Conservation (phyloP, 2,113 vertebrate genomes). For the Nycticebus coucang region DNA sequence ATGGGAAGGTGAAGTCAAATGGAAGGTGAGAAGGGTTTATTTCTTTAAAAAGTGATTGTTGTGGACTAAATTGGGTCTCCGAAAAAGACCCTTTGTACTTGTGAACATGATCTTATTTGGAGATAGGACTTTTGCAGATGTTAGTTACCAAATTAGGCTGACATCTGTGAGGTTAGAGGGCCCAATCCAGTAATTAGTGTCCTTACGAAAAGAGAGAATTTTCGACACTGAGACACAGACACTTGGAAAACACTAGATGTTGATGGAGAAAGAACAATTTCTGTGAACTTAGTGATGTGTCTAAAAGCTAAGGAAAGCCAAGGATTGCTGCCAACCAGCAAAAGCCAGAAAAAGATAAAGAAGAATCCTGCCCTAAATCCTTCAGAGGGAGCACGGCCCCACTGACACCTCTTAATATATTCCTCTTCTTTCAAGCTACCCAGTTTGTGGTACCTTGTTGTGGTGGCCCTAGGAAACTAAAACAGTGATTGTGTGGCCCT, state of each 20-base stretch:
- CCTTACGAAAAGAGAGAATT: not conserved
- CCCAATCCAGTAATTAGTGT: not conserved
- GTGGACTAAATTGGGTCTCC: not conserved
- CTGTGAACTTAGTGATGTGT: too few relatives aligned
- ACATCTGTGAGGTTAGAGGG: not conserved
- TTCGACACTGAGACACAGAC: not conserved
- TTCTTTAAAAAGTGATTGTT: not conserved
- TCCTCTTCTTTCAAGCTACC: not conserved
- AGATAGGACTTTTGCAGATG: not conserved
- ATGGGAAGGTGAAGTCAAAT: too few relatives aligned
- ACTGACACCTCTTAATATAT: too few relatives aligned
- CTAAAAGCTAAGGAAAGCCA: not conserved
- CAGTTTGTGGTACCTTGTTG: accelerated
- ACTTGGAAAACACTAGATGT: accelerated
- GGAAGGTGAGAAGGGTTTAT: too few relatives aligned
- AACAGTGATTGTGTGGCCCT: accelerated
- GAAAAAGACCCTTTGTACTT: not conserved
- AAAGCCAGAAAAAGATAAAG: not conserved
- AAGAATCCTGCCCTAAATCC: not conserved
- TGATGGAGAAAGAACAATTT: not conserved
- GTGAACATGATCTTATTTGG: not conserved
- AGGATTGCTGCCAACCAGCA: not conserved
- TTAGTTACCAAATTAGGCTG: not conserved
- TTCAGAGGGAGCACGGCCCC: not conserved
- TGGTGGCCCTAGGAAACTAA: accelerated